phyloP scores from a whole-genome alignment of 1,140 invertebrate genomes.

The Eriosoma lanigerum region DNA sequence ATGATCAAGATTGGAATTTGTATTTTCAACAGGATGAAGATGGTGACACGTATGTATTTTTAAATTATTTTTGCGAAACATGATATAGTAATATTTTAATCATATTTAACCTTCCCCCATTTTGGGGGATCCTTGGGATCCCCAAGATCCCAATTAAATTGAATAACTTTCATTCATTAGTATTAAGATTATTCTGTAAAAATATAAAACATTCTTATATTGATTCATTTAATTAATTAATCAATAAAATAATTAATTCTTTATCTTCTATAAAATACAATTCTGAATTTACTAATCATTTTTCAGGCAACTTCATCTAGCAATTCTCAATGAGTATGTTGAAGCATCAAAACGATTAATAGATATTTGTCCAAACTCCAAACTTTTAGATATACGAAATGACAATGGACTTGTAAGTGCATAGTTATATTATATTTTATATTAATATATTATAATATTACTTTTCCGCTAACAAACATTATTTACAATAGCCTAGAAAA shows the following conservation, averaged over 20 bases:
- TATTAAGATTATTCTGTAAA: no score
- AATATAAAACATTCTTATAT: neutral
- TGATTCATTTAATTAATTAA: no score
- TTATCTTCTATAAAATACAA: no score
- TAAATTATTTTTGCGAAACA: neutral
- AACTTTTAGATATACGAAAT: slow-evolving; percentile 41
- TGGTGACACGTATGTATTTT: slow-evolving; percentile 50
- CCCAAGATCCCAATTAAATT: no score
- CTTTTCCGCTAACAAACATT: no score
- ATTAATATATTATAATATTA: no score
- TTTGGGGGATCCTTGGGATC: no score
- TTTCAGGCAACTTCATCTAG: slow-evolving; percentile 46
- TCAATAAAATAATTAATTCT: no score
- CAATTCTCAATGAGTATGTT: slow-evolving; percentile 37
- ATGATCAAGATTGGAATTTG: neutral
- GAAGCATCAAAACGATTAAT: slow-evolving; percentile 23
- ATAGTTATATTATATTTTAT: neutral
- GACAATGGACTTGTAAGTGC: slow-evolving; percentile 44
- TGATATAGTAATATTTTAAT: no score
- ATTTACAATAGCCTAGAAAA: no score
- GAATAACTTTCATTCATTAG: no score
- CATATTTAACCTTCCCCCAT: no score
- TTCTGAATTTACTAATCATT: neutral
- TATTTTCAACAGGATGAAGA: slow-evolving; percentile 46
- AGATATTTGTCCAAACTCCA: slow-evolving; percentile 20